Evolutionary conservation across 2,797 vertebrate genomes (phyloP).

Genomic region (Spinibarbus caldwelli): DNA sequence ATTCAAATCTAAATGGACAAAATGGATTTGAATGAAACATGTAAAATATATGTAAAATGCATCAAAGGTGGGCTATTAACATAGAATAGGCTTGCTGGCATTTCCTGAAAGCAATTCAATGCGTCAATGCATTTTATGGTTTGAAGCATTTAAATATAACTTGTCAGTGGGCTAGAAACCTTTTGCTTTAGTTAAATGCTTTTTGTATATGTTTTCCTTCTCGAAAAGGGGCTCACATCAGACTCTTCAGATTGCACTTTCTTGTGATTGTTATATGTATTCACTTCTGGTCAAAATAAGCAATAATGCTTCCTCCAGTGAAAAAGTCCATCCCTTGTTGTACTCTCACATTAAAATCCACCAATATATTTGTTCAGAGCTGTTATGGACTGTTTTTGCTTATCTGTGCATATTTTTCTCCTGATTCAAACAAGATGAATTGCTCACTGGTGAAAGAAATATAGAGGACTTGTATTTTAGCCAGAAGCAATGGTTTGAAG

Average conservation of each 20-base stretch:
- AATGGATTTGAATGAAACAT: slow-evolving; percentile 3
- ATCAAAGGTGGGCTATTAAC: slow-evolving; percentile 4
- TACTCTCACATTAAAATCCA: background rate
- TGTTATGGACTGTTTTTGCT: background rate
- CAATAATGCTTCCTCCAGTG: too few species aligned
- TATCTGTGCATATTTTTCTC: background rate
- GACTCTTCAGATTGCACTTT: background rate
- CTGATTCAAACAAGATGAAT: background rate
- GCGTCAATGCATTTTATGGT: background rate
- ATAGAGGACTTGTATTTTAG: background rate
- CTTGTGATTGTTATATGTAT: background rate
- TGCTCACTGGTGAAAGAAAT: background rate
- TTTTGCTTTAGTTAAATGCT: background rate
- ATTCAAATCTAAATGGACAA: slow-evolving; percentile 8
- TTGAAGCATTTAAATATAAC: slow-evolving; percentile 18
- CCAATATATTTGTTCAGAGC: background rate
- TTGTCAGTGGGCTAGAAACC: background rate
- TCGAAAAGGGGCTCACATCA: background rate
- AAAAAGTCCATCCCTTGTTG: background rate
- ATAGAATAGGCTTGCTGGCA: slow-evolving; percentile 4
- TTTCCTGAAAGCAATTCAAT: background rate
- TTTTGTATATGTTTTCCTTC: background rate
- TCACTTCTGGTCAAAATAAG: background rate
- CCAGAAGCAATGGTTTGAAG: background rate
- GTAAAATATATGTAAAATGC: slow-evolving; percentile 23